Evolutionary conservation across 2,797 vertebrate species (phyloP).

Genomic region (Channallabes apus): DNA sequence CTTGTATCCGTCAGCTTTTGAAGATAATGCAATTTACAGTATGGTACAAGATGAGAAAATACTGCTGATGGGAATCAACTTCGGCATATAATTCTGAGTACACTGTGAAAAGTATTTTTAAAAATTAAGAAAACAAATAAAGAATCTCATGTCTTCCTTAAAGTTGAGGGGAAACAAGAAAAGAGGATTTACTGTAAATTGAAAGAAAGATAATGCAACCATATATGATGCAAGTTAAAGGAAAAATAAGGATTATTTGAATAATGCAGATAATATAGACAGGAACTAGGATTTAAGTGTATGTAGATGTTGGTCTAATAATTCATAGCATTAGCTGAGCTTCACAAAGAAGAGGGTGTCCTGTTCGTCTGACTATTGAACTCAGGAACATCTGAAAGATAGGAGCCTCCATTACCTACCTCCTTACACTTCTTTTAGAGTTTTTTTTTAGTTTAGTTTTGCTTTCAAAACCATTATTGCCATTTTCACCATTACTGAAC

Average conservation of each 20-base stretch:
- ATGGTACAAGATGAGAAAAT: too few relatives aligned
- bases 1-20: background rate
- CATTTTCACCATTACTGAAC: constrained; percentile 5
- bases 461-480: background rate
- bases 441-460: constrained; percentile 9
- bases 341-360: background rate
- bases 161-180: too few relatives aligned
- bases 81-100: too few relatives aligned
- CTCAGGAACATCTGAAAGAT: background rate
- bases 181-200: too few relatives aligned
- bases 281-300: background rate
- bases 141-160: too few relatives aligned
- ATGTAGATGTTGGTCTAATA: background rate
- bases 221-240: background rate
- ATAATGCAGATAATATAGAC: background rate
- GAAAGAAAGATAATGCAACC: background rate
- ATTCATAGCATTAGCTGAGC: background rate
- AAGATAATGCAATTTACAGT: background rate
- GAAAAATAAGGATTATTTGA: background rate
- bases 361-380: background rate
- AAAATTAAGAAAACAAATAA: too few relatives aligned
- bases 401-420: background rate
- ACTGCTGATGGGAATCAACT: too few relatives aligned
- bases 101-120: too few relatives aligned
- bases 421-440: background rate